These are phyloP conservation scores for Slavum lentiscoides DNA, from an alignment of 2,888 invertebrate genomes.

Conservation along the genomic window DNA sequence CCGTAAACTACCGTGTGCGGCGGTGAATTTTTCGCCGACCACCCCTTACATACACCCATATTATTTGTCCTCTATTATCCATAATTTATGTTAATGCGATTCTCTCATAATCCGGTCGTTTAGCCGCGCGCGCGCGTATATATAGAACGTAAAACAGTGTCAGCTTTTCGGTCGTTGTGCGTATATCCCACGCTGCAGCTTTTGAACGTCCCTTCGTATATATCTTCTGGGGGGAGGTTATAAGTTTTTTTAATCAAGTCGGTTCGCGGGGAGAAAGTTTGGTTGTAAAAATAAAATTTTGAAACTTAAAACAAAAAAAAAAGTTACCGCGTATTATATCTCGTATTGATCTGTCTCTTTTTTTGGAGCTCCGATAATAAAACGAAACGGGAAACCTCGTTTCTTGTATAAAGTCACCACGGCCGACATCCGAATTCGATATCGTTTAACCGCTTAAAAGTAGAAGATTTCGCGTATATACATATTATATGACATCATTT, in stretches of 20 bases:
- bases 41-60: not conserved
- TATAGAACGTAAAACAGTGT: conserved; percentile 16
- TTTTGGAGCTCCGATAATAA: not conserved
- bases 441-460: no score
- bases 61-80: not conserved
- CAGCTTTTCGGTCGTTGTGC: conserved; percentile 14
- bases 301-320: not conserved
- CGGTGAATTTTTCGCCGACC: not conserved
- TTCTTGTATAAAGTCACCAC: no score
- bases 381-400: no score
- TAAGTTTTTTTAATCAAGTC: conserved; percentile 49
- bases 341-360: conserved; percentile 25
- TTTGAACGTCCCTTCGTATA: not conserved
- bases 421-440: no score
- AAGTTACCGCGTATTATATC: conserved; percentile 20
- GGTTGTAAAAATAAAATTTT: not conserved
- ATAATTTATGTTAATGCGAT: conserved; percentile 49
- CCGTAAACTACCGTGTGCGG: not conserved
- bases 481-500: no score
- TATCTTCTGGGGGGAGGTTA: conserved; percentile 8
- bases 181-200: conserved; percentile 8
- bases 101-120: conserved; percentile 42
- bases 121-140: not conserved
- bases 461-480: no score
- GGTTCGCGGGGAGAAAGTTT: conserved; percentile 19